Evolutionary conservation across 2,113 vertebrate species (phyloP), one percentile per base, ranked within the genome.

Genomic region (Hippoglossus stenolepis): DNA sequence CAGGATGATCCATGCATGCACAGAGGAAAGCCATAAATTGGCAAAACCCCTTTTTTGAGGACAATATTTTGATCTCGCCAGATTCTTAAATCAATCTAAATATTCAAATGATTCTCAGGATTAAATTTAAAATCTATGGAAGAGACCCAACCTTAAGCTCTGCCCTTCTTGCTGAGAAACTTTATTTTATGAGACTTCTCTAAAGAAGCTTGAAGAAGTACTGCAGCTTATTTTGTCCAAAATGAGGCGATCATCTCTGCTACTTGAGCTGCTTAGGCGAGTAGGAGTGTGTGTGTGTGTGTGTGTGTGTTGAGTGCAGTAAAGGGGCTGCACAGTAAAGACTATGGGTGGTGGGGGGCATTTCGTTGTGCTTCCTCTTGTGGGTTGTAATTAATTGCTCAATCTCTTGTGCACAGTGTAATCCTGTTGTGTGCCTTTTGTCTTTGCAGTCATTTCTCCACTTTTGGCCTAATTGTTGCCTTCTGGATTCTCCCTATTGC

Each of bases 381-480:
- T 60, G 71, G 75, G 65, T 54, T 85, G 43, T 89, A 91, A 93
- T 89, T 91, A 92, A 89, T 89, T 83, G 68, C 82, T 88, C 86
- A 77, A 79, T 90, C 88, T 89, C 74, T 56, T 75, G 78, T 70
- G 73, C 82, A 85, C 78, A 85, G 66, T 87, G 70, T 86, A 85
- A 90, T 91, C 84, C 77, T 54, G 28, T 77, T 87, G 76, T 84
- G 57, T 75, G 67, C 20, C 75, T 80, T 90, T 87, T 21, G 81
- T 89, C 75, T 89, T 64, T 85, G 80, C 67, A 3, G 20, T 81
- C 87, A 80, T 91, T 82, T 89, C 75, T 72, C 72, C 65, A 81
- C 72, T 84, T 81, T 88, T 83, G 78, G 64, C 49, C 62, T 91
- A 93, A 93, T 93, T 89, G 76, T 86, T 85, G 85, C 85, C 78